Evolutionary conservation across 2,797 vertebrate species (phyloP), one percentile per base, ranked within the genome.

Genomic region (Iguana delicatissima): DNA sequence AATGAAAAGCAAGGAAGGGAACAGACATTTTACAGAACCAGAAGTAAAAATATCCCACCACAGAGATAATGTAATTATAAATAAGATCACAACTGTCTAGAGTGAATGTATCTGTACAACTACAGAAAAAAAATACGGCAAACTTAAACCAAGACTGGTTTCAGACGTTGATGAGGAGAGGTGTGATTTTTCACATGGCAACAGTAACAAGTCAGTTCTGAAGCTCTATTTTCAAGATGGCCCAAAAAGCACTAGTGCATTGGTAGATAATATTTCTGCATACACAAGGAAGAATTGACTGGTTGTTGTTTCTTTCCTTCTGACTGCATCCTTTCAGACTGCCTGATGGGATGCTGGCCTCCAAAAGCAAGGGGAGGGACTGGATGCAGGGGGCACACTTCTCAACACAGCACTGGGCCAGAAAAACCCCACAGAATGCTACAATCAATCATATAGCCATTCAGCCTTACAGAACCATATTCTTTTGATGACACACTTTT

Each of bases 141-240:
- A 96, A 91, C 95, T 89, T 87, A 96, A 93, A 92, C 96, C 96
- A 96, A 97, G 95, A 94, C 93, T 95, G 83, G 67, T 91, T 95
- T 95, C 95, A 92, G 88, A 94, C 83, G 91, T 20, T 92, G 91
- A 94, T 89, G 84, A 93, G 84, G 93, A 80, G 4, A 0, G 94
- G 29, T 13, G 29, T 32, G 67, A 93, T 18, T 91, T 96, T 90
- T 97, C 93, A 95, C 93, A 85, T 85, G 88, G 80, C 86, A 94
- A 87, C 89, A 93, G 92, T 94, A 91, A 93, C 94, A 93, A 94
- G 81, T 88, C 86, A 94, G 92, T 59, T 29, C 62, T 38, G 77
- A 90, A 81, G 86, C 87, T 92, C 93, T 95, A 93, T 92, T 94
- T 92, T 89, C 76, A 85, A 89, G 52, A 46, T 73, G 46, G 85